Evolutionary conservation across 2,113 vertebrate species (phyloP), one percentile per base, ranked within the genome.

Genomic region (Pygoscelis antarcticus): DNA sequence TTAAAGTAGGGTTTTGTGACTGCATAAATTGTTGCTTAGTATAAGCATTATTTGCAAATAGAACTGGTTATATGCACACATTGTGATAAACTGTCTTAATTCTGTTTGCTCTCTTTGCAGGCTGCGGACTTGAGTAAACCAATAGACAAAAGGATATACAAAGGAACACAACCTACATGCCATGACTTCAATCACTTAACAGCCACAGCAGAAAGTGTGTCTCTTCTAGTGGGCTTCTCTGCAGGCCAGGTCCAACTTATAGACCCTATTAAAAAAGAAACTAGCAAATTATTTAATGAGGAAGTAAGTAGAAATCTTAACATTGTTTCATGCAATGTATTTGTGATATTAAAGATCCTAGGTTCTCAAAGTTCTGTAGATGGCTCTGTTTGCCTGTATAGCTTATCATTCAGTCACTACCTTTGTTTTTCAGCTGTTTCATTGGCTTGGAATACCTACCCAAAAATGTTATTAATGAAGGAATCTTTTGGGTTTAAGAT

Each of bases 231-330:
- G 98, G 99, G 99, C 96, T 99, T 99, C 98, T 99, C 99, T 29
- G 99, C 99, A 36, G 99, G 99, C 90, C 99, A 99, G 98, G 99
- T 99, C 97, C 99, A 99, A 96, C 99, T 99, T 97, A 99, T 99
- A 98, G 99, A 99, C 97, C 99, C 99, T 65, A 99, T 99, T 98
- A 99, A 99, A 98, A 99, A 99, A 98, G 99, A 99, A 98, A 99
- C 99, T 97, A 99, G 99, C 99, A 99, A 99, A 97, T 98, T 99
- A 97, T 99, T 99, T 98, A 99, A 99, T 96, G 99, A 99, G 98
- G 99, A 99, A 99, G 99, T 99, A 98, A 98, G 99, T 99, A 97
- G 87, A 95, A 95, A 62, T 90, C 74, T 95, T 97, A 77, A 93
- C 62, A 6, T 58, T 89, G 46, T 94, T 96, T 89, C 97, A 96